Percentiles rank a stretch among this genome's conserved stretches.
These are phyloP conservation scores for Lypha dubia DNA, from an alignment of 2,888 invertebrate genomes.

Conservation along the genomic window DNA sequence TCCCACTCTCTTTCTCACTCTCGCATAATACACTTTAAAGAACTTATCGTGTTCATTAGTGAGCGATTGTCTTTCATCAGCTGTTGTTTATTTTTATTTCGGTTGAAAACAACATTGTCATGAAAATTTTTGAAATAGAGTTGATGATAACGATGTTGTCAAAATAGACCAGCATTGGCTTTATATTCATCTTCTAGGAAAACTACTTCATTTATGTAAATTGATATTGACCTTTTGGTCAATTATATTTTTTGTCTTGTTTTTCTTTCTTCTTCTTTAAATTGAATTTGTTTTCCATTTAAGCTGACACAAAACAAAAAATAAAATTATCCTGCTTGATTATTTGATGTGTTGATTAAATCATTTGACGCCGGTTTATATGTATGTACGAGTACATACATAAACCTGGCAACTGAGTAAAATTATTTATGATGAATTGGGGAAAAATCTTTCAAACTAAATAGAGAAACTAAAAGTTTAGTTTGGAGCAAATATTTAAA, in stretches of 20 bases:
- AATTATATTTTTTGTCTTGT: slow-evolving; percentile 25
- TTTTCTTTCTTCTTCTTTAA: slow-evolving; percentile 30
- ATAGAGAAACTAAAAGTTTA: not conserved
- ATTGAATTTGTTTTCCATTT: slow-evolving; percentile 67
- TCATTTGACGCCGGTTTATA: slow-evolving; percentile 60
- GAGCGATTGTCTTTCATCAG: slow-evolving; percentile 53
- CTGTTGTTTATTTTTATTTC: slow-evolving; percentile 29
- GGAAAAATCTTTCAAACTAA: not conserved
- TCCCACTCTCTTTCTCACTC: not conserved
- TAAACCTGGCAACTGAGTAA: not conserved
- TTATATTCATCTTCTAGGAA: not conserved
- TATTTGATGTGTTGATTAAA: slow-evolving; percentile 61
- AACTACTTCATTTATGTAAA: slow-evolving; percentile 5
- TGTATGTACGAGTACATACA: too few species aligned
- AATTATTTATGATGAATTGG: not conserved
- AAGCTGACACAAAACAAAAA: slow-evolving; percentile 31
- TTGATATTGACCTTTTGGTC: slow-evolving; percentile 53
- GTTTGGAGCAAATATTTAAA: not conserved
- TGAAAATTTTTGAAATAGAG: slow-evolving; percentile 15
- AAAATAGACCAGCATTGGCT: not conserved
- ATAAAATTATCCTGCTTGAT: slow-evolving; percentile 27
- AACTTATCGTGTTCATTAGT: slow-evolving; percentile 47
- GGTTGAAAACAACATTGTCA: slow-evolving; percentile 31
- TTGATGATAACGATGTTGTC: slow-evolving; percentile 20
- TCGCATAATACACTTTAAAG: not conserved